A percentile compares a stretch with the other conserved stretches of the same genome.
phyloP scores from a whole-genome alignment of 2,888 invertebrate species.

The Lamellibrachia columna region DNA sequence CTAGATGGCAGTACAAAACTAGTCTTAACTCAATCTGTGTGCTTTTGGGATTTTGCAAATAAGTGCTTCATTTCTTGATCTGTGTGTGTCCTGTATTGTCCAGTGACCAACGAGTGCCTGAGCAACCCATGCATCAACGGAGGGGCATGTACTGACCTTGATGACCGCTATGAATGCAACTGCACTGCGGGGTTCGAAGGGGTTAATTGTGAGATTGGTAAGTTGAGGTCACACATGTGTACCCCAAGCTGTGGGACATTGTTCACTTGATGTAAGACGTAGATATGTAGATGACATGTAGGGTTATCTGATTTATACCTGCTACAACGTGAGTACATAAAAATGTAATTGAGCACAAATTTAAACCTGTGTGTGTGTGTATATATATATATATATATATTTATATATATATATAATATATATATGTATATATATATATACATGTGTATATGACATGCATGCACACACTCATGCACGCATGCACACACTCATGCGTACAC shows the following conservation, averaged over 20 bases:
- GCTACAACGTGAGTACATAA: too few species aligned
- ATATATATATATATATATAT: not conserved
- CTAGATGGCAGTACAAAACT: too few species aligned
- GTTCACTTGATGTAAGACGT: not conserved
- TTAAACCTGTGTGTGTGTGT: not conserved
- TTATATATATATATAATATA: not conserved
- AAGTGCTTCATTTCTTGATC: not conserved
- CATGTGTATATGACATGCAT: not conserved
- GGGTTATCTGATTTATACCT: too few species aligned
- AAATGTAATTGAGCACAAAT: too few species aligned
- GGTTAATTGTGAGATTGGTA: not conserved
- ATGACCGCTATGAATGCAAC: not conserved
- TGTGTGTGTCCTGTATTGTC: not conserved
- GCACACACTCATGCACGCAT: not conserved
- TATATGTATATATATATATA: not conserved
- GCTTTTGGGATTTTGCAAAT: too few species aligned
- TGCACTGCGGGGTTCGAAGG: not conserved
- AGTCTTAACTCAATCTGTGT: too few species aligned
- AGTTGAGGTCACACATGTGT: not conserved
- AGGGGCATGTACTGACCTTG: not conserved
- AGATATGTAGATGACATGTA: too few species aligned
- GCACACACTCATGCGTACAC: not conserved
- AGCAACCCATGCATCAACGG: not conserved
- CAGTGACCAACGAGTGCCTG: constrained; percentile 4
- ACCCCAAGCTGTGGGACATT: not conserved